Percentiles rank a stretch among this genome's conserved stretches.
Evolutionary conservation across 2,797 vertebrate genomes (phyloP).

Genomic region (Furcifer pardalis): DNA sequence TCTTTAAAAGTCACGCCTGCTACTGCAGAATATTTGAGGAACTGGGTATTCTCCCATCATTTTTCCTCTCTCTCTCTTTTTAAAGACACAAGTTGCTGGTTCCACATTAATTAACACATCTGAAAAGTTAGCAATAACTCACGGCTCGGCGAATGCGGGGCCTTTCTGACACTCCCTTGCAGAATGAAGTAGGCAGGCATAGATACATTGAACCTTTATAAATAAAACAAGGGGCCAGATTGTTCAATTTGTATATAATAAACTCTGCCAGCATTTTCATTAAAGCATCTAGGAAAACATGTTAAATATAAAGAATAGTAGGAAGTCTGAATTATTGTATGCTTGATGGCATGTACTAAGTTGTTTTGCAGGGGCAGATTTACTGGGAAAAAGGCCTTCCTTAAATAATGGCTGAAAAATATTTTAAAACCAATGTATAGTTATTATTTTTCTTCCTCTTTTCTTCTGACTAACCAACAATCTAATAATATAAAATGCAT

Average conservation of each 20-base stretch:
- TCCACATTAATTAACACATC: slow-evolving; percentile 88
- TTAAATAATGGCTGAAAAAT: slow-evolving; percentile 24
- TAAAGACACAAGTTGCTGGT: slow-evolving; percentile 80
- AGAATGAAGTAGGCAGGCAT: slow-evolving; percentile 88
- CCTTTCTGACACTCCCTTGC: slow-evolving; percentile 88
- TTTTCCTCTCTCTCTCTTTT: slow-evolving; percentile 55
- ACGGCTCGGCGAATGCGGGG: slow-evolving; percentile 87
- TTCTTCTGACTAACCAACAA: background rate
- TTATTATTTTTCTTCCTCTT: background rate
- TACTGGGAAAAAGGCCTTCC: background rate
- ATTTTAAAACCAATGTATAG: slow-evolving; percentile 24
- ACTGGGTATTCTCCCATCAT: slow-evolving; percentile 25
- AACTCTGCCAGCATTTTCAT: slow-evolving; percentile 85
- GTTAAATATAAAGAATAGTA: slow-evolving; percentile 74
- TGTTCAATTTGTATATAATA: slow-evolving; percentile 87
- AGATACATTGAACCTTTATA: slow-evolving; percentile 90
- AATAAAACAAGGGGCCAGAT: slow-evolving; percentile 90
- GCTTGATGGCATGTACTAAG: background rate
- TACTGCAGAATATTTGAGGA: slow-evolving; percentile 69
- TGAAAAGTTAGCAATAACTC: slow-evolving; percentile 88
- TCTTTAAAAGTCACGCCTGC: slow-evolving; percentile 76
- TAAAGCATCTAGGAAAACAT: slow-evolving; percentile 84
- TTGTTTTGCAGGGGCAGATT: slow-evolving; percentile 7
- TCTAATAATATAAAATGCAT: background rate
- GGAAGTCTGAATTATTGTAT: slow-evolving; percentile 12